phyloP scores from a whole-genome alignment of 2,888 invertebrate species.

The Iphiclides podalirius region DNA sequence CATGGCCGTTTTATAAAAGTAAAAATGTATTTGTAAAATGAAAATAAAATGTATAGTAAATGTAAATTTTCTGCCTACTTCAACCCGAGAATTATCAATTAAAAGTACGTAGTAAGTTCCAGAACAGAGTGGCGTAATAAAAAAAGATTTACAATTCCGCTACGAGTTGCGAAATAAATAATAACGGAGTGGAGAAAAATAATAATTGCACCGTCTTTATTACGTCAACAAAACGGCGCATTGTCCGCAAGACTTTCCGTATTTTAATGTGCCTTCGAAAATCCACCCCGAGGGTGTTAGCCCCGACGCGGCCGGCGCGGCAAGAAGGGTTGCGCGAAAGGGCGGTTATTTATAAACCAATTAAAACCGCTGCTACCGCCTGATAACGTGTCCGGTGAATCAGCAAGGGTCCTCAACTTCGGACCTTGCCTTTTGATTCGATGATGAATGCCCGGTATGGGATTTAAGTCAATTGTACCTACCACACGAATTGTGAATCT shows the following conservation, averaged over 20 bases:
- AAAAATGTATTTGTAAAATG: too few relatives aligned
- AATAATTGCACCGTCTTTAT: slow-evolving; percentile 34
- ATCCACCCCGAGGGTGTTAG: slow-evolving; percentile 53
- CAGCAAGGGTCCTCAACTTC: slow-evolving; percentile 30
- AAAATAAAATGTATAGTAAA: too few relatives aligned
- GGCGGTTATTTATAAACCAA: slow-evolving; percentile 76
- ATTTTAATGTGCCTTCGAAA: slow-evolving; percentile 42
- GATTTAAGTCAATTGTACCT: slow-evolving; percentile 8
- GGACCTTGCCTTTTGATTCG: slow-evolving; percentile 11
- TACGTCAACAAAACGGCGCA: slow-evolving; percentile 39
- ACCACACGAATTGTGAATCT: too few relatives aligned
- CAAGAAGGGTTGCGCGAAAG: slow-evolving; percentile 48
- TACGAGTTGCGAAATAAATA: slow-evolving; percentile 16
- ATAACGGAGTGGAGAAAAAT: slow-evolving; percentile 27
- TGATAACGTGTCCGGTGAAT: slow-evolving; percentile 58
- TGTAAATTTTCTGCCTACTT: too few relatives aligned
- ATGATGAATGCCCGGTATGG: background rate
- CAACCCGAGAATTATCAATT: background rate
- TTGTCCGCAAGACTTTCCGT: slow-evolving; percentile 57
- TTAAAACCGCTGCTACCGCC: slow-evolving; percentile 66
- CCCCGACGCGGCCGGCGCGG: slow-evolving; percentile 26
- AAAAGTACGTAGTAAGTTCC: background rate
- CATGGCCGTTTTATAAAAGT: too few relatives aligned
- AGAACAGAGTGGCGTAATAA: background rate
- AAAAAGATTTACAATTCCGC: slow-evolving; percentile 12